phyloP scores from a whole-genome alignment of 2,113 vertebrate species.

The Rhabdomys dilectus region DNA sequence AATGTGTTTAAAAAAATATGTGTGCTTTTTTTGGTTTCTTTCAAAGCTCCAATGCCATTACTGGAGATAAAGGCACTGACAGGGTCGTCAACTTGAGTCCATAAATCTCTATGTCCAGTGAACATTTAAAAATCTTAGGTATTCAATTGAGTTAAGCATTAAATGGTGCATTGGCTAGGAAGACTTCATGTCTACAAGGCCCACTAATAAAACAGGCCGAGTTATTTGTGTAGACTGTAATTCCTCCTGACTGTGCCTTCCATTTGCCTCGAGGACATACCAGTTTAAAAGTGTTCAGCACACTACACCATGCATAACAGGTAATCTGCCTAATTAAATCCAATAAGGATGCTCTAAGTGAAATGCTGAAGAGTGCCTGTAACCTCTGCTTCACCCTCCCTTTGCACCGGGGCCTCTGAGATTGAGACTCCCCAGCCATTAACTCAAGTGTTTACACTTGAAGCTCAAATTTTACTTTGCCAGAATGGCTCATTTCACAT shows the following conservation, averaged over 20 bases:
- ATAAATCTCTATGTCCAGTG: conserved; percentile 88
- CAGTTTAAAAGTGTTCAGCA: conserved; percentile 93
- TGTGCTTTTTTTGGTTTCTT: conserved; percentile 62
- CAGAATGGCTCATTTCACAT: conserved; percentile 91
- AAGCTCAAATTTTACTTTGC: conserved; percentile 90
- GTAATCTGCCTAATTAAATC: conserved; percentile 99
- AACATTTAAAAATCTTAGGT: conserved; percentile 93
- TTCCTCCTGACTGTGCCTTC: conserved; percentile 94
- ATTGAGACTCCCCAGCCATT: conserved; percentile 90
- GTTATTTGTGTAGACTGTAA: conserved; percentile 93
- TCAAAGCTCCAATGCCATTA: conserved; percentile 59
- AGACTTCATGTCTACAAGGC: conserved; percentile 84
- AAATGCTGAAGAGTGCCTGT: conserved; percentile 95
- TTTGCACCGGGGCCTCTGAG: conserved; percentile 90
- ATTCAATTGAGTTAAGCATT: conserved; percentile 92
- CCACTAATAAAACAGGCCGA: conserved; percentile 89
- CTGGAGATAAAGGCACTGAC: conserved; percentile 16
- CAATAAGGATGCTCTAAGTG: conserved; percentile 93
- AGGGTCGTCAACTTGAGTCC: conserved; percentile 77
- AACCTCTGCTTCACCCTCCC: conserved; percentile 97
- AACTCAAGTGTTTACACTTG: conserved; percentile 92
- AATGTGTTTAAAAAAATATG: conserved; percentile 47
- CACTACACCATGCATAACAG: conserved; percentile 95
- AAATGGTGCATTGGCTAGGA: conserved; percentile 87
- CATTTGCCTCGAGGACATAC: conserved; percentile 96